These are phyloP conservation scores for Chaenodraco wilsoni DNA, from an alignment of 2,797 vertebrate species.

Conservation along the genomic window DNA sequence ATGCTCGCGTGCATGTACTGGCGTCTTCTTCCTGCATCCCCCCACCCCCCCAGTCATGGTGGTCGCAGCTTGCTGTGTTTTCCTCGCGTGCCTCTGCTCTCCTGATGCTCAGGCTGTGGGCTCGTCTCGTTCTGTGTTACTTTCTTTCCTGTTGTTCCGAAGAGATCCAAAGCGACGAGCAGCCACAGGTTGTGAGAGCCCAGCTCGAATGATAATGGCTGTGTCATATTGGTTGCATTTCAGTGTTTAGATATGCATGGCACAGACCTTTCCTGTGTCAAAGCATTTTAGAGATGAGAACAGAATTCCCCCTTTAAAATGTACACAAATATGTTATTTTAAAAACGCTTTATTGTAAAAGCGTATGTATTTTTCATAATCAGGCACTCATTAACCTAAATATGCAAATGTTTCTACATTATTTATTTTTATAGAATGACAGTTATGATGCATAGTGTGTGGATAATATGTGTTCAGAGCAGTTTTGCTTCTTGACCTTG, in stretches of 20 bases:
- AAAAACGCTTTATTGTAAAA: neutral
- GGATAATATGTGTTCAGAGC: constrained; percentile 2
- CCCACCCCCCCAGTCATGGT: constrained; percentile 69
- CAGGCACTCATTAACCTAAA: fast-evolving
- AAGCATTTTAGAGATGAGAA: neutral
- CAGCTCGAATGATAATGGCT: neutral
- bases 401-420: neutral
- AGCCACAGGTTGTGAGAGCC: constrained; percentile 75
- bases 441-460: neutral
- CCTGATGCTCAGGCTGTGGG: constrained; percentile 9
- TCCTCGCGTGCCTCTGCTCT: constrained; percentile 20
- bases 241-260: neutral
- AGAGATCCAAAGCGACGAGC: constrained; percentile 30
- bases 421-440: neutral
- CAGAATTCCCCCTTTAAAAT: neutral
- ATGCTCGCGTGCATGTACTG: constrained; percentile 45
- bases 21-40: constrained; percentile 53
- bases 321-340: neutral
- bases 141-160: constrained; percentile 53
- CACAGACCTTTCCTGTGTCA: constrained; percentile 33
- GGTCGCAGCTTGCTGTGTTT: constrained; percentile 64
- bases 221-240: constrained; percentile 15
- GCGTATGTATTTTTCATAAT: neutral
- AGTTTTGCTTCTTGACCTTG: constrained; percentile 47
- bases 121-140: constrained; percentile 29